Evolutionary conservation across 2,797 vertebrate genomes (phyloP).

Genomic region (Mastacembelus armatus): DNA sequence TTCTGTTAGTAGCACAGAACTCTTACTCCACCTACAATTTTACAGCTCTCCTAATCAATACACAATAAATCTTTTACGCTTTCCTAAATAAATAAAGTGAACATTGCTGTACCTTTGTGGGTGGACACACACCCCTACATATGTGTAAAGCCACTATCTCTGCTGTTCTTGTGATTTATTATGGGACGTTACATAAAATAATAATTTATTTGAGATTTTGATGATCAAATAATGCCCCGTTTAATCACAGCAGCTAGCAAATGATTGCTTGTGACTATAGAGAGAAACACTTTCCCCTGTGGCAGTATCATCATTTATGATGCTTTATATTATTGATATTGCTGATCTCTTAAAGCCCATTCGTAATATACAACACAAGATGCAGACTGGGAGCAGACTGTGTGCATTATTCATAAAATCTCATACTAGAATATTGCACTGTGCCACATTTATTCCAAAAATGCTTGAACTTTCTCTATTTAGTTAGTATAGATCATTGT

Average conservation of each 20-base stretch:
- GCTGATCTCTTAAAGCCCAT: conserved; percentile 46
- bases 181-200: conserved; percentile 9
- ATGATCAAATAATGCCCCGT: conserved; percentile 42
- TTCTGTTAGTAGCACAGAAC: conserved; percentile 2
- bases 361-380: conserved; percentile 46
- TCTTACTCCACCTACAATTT: neutral
- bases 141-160: neutral
- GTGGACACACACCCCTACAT: conserved; percentile 5
- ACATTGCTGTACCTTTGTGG: neutral
- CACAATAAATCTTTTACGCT: neutral
- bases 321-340: conserved; percentile 62
- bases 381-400: conserved; percentile 47
- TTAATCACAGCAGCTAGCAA: conserved; percentile 43
- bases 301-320: conserved; percentile 56
- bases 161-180: conserved; percentile 10
- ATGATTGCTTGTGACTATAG: conserved; percentile 42
- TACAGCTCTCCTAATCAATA: neutral
- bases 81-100: neutral
- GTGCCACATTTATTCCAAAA: conserved; percentile 40
- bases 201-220: conserved; percentile 35
- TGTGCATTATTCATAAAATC: conserved; percentile 63
- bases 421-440: conserved; percentile 24
- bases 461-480: conserved; percentile 19
- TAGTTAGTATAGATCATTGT: conserved; percentile 6
- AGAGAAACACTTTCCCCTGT: conserved; percentile 17